A percentile compares a stretch with the other conserved stretches of the same genome.
Conservation (phyloP, 2,113 vertebrate genomes). For the Heliornis fulica region DNA sequence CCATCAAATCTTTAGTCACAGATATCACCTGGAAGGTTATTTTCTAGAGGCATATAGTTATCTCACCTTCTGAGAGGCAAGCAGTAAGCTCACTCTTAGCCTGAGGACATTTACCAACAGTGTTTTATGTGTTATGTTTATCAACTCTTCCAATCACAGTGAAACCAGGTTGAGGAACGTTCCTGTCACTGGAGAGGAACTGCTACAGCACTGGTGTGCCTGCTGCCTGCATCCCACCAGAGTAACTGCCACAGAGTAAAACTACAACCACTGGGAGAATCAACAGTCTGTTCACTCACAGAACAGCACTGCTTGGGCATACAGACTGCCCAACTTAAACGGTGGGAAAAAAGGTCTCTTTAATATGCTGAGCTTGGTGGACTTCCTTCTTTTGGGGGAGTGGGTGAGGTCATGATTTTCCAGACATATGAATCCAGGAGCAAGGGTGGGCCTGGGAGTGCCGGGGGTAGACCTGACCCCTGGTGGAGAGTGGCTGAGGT, state of each 20-base stretch:
- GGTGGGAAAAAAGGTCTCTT: not conserved
- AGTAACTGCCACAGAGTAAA: not conserved
- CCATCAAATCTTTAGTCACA: not conserved
- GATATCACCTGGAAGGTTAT: slow-evolving; percentile 35
- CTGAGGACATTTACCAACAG: slow-evolving; percentile 34
- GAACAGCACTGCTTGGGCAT: not conserved
- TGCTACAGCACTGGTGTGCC: slow-evolving; percentile 39
- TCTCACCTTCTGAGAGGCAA: slow-evolving; percentile 32
- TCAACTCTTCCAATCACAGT: not conserved
- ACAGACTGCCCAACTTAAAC: accelerated
- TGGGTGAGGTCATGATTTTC: accelerated
- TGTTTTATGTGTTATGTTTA: slow-evolving; percentile 10
- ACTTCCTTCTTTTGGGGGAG: too few relatives aligned
- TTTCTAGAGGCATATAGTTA: slow-evolving; percentile 31
- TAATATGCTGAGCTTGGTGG: not conserved
- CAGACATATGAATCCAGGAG: not conserved
- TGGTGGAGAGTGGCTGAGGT: not conserved
- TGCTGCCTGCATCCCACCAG: not conserved
- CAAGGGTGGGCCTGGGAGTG: not conserved
- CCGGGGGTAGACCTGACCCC: not conserved
- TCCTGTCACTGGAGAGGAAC: slow-evolving; percentile 17
- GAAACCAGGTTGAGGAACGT: slow-evolving; percentile 18
- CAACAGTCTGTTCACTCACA: not conserved
- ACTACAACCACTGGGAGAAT: not conserved
- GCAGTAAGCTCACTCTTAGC: not conserved